These are phyloP conservation scores for Nymphalis polychloros DNA, from an alignment of 2,888 invertebrate genomes.

Conservation along the genomic window DNA sequence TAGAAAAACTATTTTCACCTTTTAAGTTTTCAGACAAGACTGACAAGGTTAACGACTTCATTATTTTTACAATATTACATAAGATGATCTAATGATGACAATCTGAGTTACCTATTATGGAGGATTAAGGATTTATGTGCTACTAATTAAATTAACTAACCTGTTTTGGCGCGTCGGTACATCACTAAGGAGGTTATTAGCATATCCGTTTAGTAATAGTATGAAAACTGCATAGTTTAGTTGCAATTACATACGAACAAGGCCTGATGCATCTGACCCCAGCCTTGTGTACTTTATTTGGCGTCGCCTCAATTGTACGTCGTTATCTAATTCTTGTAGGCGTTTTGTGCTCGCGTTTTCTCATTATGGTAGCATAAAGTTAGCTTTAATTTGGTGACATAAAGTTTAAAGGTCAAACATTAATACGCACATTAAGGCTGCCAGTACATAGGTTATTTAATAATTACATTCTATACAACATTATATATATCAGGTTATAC, in stretches of 20 bases:
- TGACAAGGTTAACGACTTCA: background rate
- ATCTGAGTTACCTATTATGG: background rate
- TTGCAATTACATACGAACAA: conserved; percentile 30
- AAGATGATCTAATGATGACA: background rate
- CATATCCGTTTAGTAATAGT: conserved; percentile 17
- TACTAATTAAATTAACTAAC: conserved; percentile 10
- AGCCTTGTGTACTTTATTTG: conserved; percentile 39
- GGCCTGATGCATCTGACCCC: conserved; percentile 36
- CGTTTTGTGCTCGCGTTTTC: conserved; percentile 10
- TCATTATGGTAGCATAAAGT: conserved; percentile 19
- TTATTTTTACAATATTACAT: background rate
- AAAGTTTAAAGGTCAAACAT: conserved; percentile 15
- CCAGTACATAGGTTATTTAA: no score
- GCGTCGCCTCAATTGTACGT: conserved; percentile 29
- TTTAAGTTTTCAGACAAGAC: background rate
- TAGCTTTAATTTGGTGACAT: conserved; percentile 15
- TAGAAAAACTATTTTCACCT: background rate
- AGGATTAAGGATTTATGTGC: background rate
- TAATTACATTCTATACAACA: no score
- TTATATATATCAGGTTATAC: no score
- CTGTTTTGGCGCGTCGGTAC: conserved; percentile 17
- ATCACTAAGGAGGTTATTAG: conserved; percentile 23
- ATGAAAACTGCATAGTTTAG: conserved; percentile 18
- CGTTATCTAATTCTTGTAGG: conserved; percentile 30
- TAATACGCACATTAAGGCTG: background rate